Conservation (phyloP, 2,797 vertebrate species). For the Loriculus beryllinus region DNA sequence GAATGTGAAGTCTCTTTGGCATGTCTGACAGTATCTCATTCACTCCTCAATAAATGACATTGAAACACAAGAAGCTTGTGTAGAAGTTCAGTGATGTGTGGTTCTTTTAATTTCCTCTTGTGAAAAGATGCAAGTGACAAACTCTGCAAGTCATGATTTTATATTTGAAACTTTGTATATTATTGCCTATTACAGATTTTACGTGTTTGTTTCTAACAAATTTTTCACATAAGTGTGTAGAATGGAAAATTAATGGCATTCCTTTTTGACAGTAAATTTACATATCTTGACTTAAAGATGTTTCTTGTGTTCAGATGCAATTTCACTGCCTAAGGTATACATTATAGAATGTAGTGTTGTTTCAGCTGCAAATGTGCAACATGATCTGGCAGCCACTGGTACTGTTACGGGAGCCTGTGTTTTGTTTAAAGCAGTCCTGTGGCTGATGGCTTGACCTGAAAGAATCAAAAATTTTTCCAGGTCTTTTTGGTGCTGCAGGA, state of each 20-base stretch:
- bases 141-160: slow-evolving; percentile 4
- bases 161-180: slow-evolving; percentile 41
- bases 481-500: background rate
- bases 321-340: background rate
- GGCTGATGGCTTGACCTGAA: slow-evolving; percentile 23
- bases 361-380: slow-evolving; percentile 31
- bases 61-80: slow-evolving; percentile 77
- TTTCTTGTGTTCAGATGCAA: slow-evolving; percentile 42
- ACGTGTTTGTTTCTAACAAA: slow-evolving; percentile 36
- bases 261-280: slow-evolving; percentile 31
- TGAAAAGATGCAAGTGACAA: slow-evolving; percentile 58
- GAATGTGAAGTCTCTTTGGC: slow-evolving; percentile 82
- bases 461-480: background rate
- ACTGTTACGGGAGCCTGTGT: background rate
- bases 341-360: background rate
- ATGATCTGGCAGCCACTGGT: background rate
- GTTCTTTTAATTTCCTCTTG: slow-evolving; percentile 66
- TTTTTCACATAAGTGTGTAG: slow-evolving; percentile 30
- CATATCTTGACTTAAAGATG: background rate
- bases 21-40: slow-evolving; percentile 80
- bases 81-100: slow-evolving; percentile 75
- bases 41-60: slow-evolving; percentile 82
- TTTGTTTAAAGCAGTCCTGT: background rate
- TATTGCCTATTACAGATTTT: slow-evolving; percentile 42
- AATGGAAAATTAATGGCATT: slow-evolving; percentile 21